Evolutionary conservation across 2,797 vertebrate species (phyloP).

Genomic region (Oreonectes daqikongensis): DNA sequence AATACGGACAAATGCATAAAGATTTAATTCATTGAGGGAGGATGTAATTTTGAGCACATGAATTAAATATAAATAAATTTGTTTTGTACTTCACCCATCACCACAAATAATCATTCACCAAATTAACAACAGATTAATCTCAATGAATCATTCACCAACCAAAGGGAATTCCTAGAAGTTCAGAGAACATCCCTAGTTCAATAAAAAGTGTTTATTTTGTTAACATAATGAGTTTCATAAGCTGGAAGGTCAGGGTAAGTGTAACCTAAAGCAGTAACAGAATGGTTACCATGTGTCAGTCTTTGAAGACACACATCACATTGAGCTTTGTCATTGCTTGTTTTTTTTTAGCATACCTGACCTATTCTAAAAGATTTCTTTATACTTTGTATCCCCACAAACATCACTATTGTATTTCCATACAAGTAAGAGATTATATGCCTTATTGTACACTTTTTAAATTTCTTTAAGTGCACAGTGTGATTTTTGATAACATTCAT

Average conservation of each 20-base stretch:
- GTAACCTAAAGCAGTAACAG: not conserved
- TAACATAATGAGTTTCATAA: not conserved
- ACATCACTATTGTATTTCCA: not conserved
- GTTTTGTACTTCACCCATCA: conserved; percentile 6
- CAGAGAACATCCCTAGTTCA: not conserved
- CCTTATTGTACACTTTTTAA: not conserved
- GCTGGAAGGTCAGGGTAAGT: not conserved
- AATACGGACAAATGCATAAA: not conserved
- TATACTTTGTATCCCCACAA: no score
- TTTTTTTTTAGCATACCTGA: no score
- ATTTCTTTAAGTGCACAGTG: no score
- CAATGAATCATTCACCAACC: not conserved
- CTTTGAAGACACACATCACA: no score
- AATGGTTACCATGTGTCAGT: no score
- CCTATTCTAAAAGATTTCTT: no score
- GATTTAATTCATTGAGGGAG: not conserved
- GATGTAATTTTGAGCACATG: not conserved
- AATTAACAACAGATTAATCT: conserved; percentile 6
- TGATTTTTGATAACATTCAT: no score
- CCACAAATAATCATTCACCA: not conserved
- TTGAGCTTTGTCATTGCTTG: no score
- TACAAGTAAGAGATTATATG: not conserved
- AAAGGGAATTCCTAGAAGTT: not conserved
- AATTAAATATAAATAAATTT: not conserved
- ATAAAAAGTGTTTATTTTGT: not conserved